A percentile compares a stretch with the other conserved stretches of the same genome.
Conservation (phyloP, 2,797 vertebrate genomes). For the Meriones psammophilus region DNA sequence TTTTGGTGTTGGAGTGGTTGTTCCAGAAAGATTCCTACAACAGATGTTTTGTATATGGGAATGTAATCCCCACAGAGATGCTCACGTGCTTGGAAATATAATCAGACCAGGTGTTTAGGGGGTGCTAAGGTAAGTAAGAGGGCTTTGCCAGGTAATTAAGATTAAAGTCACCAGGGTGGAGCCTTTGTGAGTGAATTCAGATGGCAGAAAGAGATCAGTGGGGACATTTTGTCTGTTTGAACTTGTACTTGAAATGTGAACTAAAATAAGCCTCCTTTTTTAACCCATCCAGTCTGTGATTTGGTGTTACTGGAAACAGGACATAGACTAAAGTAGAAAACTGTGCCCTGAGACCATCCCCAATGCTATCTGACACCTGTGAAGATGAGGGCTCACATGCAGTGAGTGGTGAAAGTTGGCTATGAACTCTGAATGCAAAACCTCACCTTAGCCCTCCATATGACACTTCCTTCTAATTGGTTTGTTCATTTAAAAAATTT, state of each 20-base stretch:
- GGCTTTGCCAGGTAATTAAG: background rate
- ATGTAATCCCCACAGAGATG: background rate
- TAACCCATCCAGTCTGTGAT: background rate
- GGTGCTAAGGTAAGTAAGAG: too few species aligned
- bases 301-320: background rate
- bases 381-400: background rate
- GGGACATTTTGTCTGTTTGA: background rate
- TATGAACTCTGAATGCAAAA: background rate
- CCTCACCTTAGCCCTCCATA: background rate
- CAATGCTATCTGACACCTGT: background rate
- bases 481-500: constrained; percentile 28
- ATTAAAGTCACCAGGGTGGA: background rate
- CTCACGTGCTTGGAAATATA: background rate
- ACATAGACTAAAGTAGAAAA: background rate
- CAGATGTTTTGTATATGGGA: background rate
- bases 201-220: background rate
- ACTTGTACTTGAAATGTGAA: too few species aligned
- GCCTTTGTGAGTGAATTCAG: background rate
- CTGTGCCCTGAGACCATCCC: background rate
- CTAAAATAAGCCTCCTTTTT: background rate
- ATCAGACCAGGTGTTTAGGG: background rate
- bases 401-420: background rate
- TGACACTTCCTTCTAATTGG: background rate
- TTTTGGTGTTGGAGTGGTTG: background rate
- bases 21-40: background rate